A percentile compares a stretch with the other conserved stretches of the same genome.
Conservation (phyloP, 1,140 invertebrate species). For the Heliconius melpomene region DNA sequence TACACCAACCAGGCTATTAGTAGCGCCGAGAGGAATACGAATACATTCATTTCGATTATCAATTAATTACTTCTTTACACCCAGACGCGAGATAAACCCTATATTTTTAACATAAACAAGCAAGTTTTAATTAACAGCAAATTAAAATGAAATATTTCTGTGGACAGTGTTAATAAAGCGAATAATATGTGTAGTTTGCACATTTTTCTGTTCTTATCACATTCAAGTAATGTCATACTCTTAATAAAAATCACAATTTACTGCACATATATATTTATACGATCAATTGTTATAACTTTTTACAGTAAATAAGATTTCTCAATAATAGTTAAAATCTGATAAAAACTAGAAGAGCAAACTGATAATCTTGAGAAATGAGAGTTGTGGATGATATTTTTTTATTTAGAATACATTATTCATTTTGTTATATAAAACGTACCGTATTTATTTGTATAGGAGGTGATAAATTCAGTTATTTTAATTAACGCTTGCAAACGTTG, state of each 20-base stretch:
- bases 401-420: neutral
- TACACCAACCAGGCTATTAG: slow-evolving; percentile 65
- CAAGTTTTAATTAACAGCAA: slow-evolving; percentile 67
- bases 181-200: slow-evolving; percentile 48
- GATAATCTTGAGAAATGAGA: slow-evolving; percentile 1
- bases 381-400: neutral
- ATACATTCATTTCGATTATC: slow-evolving; percentile 75
- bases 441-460: neutral
- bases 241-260: neutral
- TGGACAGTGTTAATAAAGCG: slow-evolving; percentile 57
- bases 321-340: neutral
- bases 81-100: slow-evolving; percentile 61
- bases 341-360: neutral
- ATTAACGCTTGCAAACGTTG: neutral
- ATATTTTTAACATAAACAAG: slow-evolving; percentile 55
- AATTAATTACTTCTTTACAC: slow-evolving; percentile 78
- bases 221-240: neutral
- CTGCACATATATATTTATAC: neutral
- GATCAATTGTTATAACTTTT: neutral
- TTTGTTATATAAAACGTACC: neutral
- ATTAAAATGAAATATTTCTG: slow-evolving; percentile 72
- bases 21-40: slow-evolving; percentile 46
- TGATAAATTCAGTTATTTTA: slow-evolving; percentile 11
- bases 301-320: neutral
- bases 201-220: slow-evolving; percentile 34